phyloP scores from a whole-genome alignment of 2,797 vertebrate species.

The Falco cherrug region DNA sequence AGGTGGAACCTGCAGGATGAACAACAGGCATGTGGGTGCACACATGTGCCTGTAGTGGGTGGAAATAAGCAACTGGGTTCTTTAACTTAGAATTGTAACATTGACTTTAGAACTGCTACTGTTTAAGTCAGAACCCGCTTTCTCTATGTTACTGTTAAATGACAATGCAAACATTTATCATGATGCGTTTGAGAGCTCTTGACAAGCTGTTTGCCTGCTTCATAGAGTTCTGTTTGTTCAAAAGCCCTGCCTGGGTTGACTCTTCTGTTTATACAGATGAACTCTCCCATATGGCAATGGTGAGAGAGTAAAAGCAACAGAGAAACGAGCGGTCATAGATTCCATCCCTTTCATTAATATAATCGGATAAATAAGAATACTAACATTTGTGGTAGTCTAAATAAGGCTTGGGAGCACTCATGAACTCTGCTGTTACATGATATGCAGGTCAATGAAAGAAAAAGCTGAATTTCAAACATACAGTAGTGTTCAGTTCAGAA shows the following conservation, averaged over 20 bases:
- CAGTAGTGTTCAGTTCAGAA: neutral
- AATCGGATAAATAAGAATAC: neutral
- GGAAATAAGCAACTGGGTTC: neutral
- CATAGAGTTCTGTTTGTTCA: neutral
- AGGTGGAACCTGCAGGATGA: neutral
- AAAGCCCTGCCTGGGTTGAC: neutral
- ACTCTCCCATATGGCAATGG: neutral
- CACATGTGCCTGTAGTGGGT: fast-evolving
- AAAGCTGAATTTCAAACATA: neutral
- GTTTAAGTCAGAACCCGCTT: neutral
- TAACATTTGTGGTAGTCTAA: neutral
- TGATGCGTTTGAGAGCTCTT: neutral
- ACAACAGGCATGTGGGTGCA: fast-evolving
- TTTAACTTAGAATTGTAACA: neutral
- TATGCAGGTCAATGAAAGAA: neutral
- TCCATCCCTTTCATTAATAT: neutral
- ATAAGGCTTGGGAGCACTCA: neutral
- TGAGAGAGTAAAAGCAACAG: neutral
- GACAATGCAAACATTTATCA: neutral
- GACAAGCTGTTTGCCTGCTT: neutral
- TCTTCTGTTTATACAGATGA: neutral
- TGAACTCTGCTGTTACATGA: neutral
- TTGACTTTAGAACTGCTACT: neutral
- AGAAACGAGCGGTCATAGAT: neutral
- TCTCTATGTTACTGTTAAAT: neutral